These are phyloP conservation scores for Drosophila virilis DNA, from an alignment of 1,140 invertebrate species.

Conservation along the genomic window DNA sequence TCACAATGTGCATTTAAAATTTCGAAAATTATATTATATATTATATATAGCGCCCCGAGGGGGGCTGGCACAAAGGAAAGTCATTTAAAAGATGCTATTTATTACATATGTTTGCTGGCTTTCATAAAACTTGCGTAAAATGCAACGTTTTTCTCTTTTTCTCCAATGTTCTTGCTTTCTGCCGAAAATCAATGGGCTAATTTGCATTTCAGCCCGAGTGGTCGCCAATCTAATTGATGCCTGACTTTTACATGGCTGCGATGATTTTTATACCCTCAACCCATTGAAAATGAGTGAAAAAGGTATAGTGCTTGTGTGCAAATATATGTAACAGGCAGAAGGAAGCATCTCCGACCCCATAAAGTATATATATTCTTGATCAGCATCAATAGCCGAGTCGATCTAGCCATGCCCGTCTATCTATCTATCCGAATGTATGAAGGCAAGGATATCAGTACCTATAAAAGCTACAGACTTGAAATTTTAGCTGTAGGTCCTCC, in stretches of 20 bases:
- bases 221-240: constrained; percentile 19
- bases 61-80: constrained; percentile 7
- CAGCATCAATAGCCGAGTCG: too few species aligned
- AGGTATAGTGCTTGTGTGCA: too few species aligned
- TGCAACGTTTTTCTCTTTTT: too few species aligned
- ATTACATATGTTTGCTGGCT: background rate
- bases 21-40: constrained; percentile 15
- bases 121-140: constrained; percentile 10
- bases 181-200: constrained; percentile 7
- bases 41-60: background rate
- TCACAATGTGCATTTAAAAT: background rate
- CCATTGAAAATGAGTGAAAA: too few species aligned
- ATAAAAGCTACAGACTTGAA: too few species aligned
- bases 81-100: constrained; percentile 14
- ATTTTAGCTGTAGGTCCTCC: too few species aligned
- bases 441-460: too few species aligned
- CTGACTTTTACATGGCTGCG: constrained; percentile 2
- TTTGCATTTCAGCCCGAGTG: constrained; percentile 15
- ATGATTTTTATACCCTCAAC: background rate
- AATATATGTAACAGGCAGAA: too few species aligned
- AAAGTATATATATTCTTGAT: too few species aligned
- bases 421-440: too few species aligned
- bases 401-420: too few species aligned
- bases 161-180: background rate
- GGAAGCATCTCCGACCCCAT: too few species aligned